Conservation (phyloP, 2,888 invertebrate species). For the Pyralis farinalis region DNA sequence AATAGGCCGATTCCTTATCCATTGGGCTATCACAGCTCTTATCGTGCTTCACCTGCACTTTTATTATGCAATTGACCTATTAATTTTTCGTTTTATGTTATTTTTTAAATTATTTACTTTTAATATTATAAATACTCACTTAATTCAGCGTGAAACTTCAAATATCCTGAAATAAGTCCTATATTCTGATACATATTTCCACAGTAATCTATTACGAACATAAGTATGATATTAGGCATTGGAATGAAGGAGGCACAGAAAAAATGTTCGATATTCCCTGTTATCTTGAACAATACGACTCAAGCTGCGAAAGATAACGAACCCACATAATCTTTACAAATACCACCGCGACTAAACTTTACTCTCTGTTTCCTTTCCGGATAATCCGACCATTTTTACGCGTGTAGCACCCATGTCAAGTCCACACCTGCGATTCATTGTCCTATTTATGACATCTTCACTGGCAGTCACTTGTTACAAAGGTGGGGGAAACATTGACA, state of each 20-base stretch:
- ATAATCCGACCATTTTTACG: constrained; percentile 26
- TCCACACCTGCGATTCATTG: constrained; percentile 25
- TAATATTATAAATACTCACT: too few species aligned
- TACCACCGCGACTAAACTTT: constrained; percentile 14
- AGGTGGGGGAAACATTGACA: background rate
- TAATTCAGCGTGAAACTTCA: too few species aligned
- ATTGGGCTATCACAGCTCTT: too few species aligned
- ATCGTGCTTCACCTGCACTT: too few species aligned
- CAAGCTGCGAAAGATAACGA: constrained; percentile 7
- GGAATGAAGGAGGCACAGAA: background rate
- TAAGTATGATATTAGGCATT: background rate
- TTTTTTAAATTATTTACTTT: too few species aligned
- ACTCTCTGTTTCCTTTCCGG: constrained; percentile 3
- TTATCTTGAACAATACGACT: constrained; percentile 6
- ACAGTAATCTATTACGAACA: too few species aligned
- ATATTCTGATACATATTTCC: too few species aligned
- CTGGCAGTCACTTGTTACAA: background rate
- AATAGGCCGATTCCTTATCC: too few species aligned
- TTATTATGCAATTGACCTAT: too few species aligned
- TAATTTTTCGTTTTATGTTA: too few species aligned
- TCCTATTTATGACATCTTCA: background rate
- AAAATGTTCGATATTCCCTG: constrained; percentile 1
- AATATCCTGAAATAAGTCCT: too few species aligned
- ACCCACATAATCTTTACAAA: constrained; percentile 23
- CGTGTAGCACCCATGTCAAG: constrained; percentile 25